phyloP scores from a whole-genome alignment of 2,113 vertebrate genomes.

The Poeciliopsis prolifica region DNA sequence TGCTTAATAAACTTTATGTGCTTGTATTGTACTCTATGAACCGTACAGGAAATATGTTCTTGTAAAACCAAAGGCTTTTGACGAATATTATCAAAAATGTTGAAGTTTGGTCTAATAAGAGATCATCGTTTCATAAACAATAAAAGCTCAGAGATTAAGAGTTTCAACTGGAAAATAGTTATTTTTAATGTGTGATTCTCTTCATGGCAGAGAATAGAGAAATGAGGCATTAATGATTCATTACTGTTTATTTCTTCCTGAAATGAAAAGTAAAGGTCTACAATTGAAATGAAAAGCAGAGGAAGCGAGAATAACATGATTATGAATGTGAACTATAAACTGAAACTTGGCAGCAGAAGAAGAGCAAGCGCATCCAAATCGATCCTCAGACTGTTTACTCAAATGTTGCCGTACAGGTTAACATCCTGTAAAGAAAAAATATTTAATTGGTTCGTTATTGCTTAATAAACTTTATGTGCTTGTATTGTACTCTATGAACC shows the following conservation, averaged over 20 bases:
- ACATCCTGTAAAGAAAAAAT: not conserved
- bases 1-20: not conserved
- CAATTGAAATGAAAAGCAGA: not conserved
- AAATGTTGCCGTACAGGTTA: not conserved
- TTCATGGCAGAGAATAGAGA: not conserved
- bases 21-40: not conserved
- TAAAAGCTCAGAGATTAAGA: too few species aligned
- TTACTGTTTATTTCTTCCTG: not conserved
- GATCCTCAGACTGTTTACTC: not conserved
- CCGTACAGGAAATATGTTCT: not conserved
- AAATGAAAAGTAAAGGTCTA: not conserved
- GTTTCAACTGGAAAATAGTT: too few species aligned
- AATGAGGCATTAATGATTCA: not conserved
- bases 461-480: not conserved
- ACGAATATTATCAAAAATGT: not conserved
- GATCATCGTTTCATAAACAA: not conserved
- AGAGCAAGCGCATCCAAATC: not conserved
- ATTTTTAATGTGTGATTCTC: too few species aligned
- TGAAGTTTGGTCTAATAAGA: not conserved
- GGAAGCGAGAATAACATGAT: not conserved
- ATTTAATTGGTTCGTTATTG: not conserved
- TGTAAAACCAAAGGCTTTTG: not conserved
- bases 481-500: not conserved
- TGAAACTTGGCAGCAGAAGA: not conserved
- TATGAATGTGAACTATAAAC: not conserved